Base-by-base conservation (phyloP, 2,797 vertebrate species). In the Gymnoscopelus braueri region DNA sequence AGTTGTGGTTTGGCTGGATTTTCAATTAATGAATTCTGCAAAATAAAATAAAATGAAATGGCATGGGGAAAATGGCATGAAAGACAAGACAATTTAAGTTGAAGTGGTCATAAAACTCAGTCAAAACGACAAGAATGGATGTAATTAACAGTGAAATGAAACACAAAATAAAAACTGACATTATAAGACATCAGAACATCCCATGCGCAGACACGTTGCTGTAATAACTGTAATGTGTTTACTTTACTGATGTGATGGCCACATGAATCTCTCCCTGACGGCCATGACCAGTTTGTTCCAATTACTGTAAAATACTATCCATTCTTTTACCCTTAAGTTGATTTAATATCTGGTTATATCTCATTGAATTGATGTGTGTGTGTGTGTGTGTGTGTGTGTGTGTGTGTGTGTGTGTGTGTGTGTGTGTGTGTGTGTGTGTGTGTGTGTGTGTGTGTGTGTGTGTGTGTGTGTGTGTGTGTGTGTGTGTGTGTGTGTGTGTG, bases 1-100 rank as follows among this genome's bases (percentile, higher is more conserved):
- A 91, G 86, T 78, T 89, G 92, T 79, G 93, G 87, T 94, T 95
- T 92, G 87, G 93, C 92, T 83, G 94, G 93, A 91, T 92, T 95
- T 92, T 97, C 94, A 95, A 89, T 94, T 88, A 96, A 94, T 88
- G 94, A 93, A 88, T 94, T 96, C 96, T 98, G 96, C 90, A 97
- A 97, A 97, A 96, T 93, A 95, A 96, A 96, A 95, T 73, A 60
- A 95, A 95, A 91, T 78, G 32, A 67, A 79, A 76, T 70, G 66
- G 63, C 11, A 51, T 80, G 63, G 79, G 71, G 63, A 35, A 76
- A 78, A 89, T 35, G 73, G 63, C 39, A 52, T 55, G 15, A 51
- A 74, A 57, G 60, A 75, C 26, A 67, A 59, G 11, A 29, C 69
- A 52, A 52, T 26, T 23, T 14, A 60, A 63, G 54, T 7, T 72